Conservation (phyloP, 2,888 invertebrate species). For the Plebejus argus region DNA sequence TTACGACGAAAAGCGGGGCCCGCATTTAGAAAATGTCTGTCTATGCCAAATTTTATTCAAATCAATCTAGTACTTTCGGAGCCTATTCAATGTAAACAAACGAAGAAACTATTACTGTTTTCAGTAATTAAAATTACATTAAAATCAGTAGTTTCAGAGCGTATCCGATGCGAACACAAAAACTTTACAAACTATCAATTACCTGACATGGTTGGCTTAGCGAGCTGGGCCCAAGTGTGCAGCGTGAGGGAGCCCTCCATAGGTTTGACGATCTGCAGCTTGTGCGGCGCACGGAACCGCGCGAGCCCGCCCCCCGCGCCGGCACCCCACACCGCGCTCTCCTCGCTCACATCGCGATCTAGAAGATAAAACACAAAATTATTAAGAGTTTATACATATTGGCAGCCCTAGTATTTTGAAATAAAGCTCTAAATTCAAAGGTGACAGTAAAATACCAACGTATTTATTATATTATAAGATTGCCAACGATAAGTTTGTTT, state of each 20-base stretch:
- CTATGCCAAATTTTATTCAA: conserved; percentile 24
- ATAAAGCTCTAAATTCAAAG: too few species aligned
- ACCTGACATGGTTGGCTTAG: conserved; percentile 95
- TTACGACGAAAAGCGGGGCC: too few species aligned
- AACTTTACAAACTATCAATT: conserved; percentile 20
- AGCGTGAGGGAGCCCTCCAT: conserved; percentile 96
- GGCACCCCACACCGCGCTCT: conserved; percentile 76
- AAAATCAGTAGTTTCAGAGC: not conserved
- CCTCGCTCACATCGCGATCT: conserved; percentile 68
- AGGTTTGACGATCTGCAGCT: conserved; percentile 95
- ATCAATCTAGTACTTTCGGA: not conserved
- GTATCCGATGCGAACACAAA: not conserved
- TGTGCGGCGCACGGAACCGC: conserved; percentile 91
- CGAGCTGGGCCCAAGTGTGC: conserved; percentile 96
- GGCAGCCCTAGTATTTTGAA: too few species aligned
- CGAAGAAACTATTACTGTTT: too few species aligned
- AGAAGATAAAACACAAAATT: conserved; percentile 8
- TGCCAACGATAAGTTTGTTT: too few species aligned
- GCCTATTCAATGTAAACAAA: not conserved
- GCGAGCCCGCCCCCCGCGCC: conserved; percentile 67
- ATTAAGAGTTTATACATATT: too few species aligned
- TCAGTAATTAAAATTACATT: conserved; percentile 23
- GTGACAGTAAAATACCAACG: too few species aligned
- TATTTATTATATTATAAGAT: too few species aligned
- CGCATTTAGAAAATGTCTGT: too few species aligned